phyloP scores from a whole-genome alignment of 1,140 invertebrate genomes.

The Drosophila chauvacae region DNA sequence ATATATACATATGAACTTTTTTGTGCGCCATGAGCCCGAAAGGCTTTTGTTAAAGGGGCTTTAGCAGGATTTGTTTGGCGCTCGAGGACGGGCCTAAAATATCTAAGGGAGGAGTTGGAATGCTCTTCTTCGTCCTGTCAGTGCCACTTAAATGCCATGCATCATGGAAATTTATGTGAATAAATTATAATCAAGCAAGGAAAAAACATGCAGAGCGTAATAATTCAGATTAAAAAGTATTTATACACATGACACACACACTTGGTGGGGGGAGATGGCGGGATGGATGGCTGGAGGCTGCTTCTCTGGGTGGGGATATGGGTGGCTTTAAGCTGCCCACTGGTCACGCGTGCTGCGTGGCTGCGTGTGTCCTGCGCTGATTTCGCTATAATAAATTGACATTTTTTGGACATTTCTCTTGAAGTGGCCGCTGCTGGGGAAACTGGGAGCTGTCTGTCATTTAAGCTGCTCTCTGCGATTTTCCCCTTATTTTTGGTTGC shows the following conservation, averaged over 20 bases:
- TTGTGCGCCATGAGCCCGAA: slow-evolving; percentile 1
- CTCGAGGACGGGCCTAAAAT: slow-evolving; percentile 27
- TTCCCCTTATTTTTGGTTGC: slow-evolving; percentile 19
- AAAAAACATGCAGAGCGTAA: slow-evolving; percentile 56
- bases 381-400: slow-evolving; percentile 74
- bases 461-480: slow-evolving; percentile 42
- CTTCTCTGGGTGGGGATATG: slow-evolving; percentile 5
- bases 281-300: background rate
- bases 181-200: slow-evolving; percentile 71
- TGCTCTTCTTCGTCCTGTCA: slow-evolving; percentile 52
- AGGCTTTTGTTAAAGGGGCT: slow-evolving; percentile 14
- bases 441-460: slow-evolving; percentile 55
- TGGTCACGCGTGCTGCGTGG: slow-evolving; percentile 50
- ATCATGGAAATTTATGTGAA: slow-evolving; percentile 77
- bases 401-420: slow-evolving; percentile 63
- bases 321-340: slow-evolving; percentile 26
- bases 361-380: slow-evolving; percentile 57
- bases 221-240: slow-evolving; percentile 79
- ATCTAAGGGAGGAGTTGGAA: slow-evolving; percentile 37
- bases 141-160: slow-evolving; percentile 74
- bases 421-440: slow-evolving; percentile 13
- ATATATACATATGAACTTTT: slow-evolving; percentile 2
- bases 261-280: background rate
- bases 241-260: slow-evolving; percentile 65
- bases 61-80: slow-evolving; percentile 20